Conservation (phyloP, 2,797 vertebrate species). For the Pangasius krempfi region DNA sequence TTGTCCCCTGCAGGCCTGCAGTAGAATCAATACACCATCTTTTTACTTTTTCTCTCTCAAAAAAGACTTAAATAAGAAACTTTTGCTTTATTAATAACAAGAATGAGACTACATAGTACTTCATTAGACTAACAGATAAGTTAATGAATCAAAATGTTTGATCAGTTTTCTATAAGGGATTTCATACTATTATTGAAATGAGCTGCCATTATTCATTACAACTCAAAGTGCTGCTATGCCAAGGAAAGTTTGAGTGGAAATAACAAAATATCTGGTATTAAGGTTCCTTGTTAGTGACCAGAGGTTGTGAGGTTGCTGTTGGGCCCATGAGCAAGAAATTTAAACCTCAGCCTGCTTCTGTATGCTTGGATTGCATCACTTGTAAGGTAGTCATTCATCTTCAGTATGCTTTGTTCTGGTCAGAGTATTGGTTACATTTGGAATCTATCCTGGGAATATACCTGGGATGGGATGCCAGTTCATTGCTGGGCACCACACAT, state of each 20-base stretch:
- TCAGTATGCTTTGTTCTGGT: not conserved
- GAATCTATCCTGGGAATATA: not conserved
- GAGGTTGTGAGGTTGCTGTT: not conserved
- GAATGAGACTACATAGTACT: conserved; percentile 1
- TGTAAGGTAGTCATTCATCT: not conserved
- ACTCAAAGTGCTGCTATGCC: not conserved
- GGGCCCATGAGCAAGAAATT: not conserved
- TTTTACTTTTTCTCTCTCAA: not conserved
- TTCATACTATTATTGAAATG: not conserved
- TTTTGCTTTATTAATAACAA: conserved; percentile 11
- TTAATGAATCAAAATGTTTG: not conserved
- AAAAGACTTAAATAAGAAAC: not conserved
- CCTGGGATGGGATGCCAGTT: not conserved
- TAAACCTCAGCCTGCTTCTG: not conserved
- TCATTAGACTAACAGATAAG: conserved; percentile 11
- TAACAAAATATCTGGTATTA: not conserved
- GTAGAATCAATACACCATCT: conserved; percentile 42
- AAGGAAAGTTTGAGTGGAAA: not conserved
- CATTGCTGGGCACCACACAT: not conserved
- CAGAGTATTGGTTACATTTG: not conserved
- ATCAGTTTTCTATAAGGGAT: not conserved
- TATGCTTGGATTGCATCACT: not conserved
- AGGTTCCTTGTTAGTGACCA: not conserved
- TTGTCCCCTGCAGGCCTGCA: conserved; percentile 38
- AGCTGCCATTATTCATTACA: not conserved